Evolutionary conservation across 1,140 invertebrate species (phyloP).

Genomic region (Cydia splendana): DNA sequence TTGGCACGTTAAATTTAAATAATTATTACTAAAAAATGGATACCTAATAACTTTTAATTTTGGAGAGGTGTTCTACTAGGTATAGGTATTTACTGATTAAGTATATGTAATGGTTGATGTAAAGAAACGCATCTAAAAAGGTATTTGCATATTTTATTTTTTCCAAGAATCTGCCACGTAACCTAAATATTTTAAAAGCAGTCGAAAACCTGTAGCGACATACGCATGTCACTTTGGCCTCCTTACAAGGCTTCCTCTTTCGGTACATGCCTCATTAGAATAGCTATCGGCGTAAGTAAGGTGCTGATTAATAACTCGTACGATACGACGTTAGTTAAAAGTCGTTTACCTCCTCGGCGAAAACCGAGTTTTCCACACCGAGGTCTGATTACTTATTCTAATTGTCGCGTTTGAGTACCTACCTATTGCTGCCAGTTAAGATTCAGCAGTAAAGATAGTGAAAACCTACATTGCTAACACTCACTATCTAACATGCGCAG

Average conservation of each 20-base stretch:
- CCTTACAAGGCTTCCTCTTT: conserved; percentile 60
- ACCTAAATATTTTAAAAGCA: conserved; percentile 38
- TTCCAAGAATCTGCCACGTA: conserved; percentile 28
- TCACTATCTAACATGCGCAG: conserved; percentile 1
- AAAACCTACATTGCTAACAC: background rate
- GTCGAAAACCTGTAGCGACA: conserved; percentile 39
- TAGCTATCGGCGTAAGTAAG: conserved; percentile 68
- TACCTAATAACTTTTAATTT: no score
- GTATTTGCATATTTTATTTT: background rate
- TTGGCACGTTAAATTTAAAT: no score
- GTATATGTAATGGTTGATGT: no score
- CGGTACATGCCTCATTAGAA: conserved; percentile 72
- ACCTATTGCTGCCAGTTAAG: conserved; percentile 49
- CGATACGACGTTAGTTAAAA: conserved; percentile 69
- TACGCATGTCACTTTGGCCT: conserved; percentile 64
- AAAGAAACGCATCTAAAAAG: background rate
- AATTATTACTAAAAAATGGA: no score
- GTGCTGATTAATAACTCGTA: conserved; percentile 72
- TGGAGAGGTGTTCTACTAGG: no score
- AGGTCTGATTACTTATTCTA: conserved; percentile 54
- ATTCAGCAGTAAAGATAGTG: conserved; percentile 48
- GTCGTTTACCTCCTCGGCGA: conserved; percentile 71
- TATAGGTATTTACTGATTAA: no score
- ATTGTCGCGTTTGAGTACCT: conserved; percentile 54
- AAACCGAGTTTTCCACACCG: conserved; percentile 49